Base-by-base conservation (phyloP, 2,888 invertebrate genomes). In the Thalpophila matura region DNA sequence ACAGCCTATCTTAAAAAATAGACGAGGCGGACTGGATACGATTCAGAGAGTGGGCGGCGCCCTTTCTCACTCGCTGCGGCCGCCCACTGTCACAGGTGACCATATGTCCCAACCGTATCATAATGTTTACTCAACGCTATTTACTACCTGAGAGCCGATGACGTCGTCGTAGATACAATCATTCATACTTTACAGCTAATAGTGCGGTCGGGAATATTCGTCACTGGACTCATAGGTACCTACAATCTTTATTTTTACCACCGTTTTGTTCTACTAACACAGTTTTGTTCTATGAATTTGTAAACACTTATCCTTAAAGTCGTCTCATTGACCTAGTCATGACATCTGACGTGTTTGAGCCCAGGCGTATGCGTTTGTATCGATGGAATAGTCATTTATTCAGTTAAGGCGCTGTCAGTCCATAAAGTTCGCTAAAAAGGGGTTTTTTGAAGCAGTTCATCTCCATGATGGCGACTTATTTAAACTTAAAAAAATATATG, bases 61-160 rank as follows among this genome's bases (percentile, higher is more conserved):
- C 92, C 91, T 92, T 92, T 91, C 89, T 88, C 86, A 84, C 77
- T 81, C 76, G 78, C 79, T 66, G 50, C 58, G 61, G 75, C 85
- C 92, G 89, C 93, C 93, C 86, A n/a, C n/a, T n/a, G n/a, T n/a
- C n/a, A 91, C 91, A 82, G 86, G 78, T 87, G 84, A 43, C 62
- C 71, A 81, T 76, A 76, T 82, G 81, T 81, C 76, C 78, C 73
- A 71, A 66, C 55, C 57, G 66, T 73, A 63, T 65, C 64, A 68
- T 64, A 74, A 68, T 71, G 69, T 64, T 77, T 73, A 73, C 50
- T 65, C 69, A 74, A 77, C 72, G 58, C 45, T 72, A 65, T 64
- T 67, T 63, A 68, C 67, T 74, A 70, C 62, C 68, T 69, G 45
- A 33, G 59, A 69, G 42, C 46, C 51, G 68, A 62, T 80, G 83